Percentiles rank a stretch among this genome's conserved stretches.
Evolutionary conservation across 1,140 invertebrate species (phyloP).

Genomic region (Ceratitis capitata): DNA sequence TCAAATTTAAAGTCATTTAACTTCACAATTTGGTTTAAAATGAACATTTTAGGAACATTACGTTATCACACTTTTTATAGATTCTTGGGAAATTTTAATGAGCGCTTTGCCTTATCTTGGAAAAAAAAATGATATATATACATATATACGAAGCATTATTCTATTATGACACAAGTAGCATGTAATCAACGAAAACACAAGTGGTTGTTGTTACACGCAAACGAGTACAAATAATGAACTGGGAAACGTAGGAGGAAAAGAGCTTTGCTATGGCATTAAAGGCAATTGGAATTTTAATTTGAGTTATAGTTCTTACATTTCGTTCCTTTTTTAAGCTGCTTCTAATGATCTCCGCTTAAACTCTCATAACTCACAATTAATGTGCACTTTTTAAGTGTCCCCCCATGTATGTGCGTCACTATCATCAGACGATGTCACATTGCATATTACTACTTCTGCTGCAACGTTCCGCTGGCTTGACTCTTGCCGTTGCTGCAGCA

Average conservation of each 20-base stretch:
- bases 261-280: neutral
- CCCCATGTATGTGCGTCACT: neutral
- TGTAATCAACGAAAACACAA: neutral
- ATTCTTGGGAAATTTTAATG: neutral
- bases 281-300: neutral
- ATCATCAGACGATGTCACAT: neutral
- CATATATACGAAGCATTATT: too few species aligned
- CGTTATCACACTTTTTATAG: too few species aligned
- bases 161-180: neutral
- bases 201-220: neutral
- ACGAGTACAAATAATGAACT: neutral
- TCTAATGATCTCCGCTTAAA: neutral
- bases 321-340: neutral
- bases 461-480: neutral
- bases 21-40: too few species aligned
- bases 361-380: slow-evolving; percentile 7
- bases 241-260: neutral
- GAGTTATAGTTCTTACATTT: neutral
- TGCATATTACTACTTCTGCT: neutral
- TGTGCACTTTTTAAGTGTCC: neutral
- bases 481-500: neutral
- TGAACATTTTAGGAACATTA: too few species aligned
- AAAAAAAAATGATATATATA: neutral
- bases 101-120: neutral
- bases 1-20: too few species aligned